A percentile compares a stretch with the other conserved stretches of the same genome.
Evolutionary conservation across 2,797 vertebrate species (phyloP).

Genomic region (Emys orbicularis): DNA sequence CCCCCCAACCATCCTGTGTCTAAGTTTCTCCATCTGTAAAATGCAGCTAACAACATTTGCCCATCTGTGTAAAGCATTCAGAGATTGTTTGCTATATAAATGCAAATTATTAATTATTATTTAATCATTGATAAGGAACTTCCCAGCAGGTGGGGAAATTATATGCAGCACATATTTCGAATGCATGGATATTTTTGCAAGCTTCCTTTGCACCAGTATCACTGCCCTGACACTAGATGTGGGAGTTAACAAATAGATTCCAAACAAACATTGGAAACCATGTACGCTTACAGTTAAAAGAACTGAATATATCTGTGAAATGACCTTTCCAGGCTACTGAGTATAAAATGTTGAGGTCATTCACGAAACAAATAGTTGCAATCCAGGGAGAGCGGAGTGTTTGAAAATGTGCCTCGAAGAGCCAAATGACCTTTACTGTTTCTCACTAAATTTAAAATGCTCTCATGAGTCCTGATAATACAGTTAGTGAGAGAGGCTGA

Average conservation of each 20-base stretch:
- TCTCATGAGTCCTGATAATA: slow-evolving; percentile 54
- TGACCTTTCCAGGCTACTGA: slow-evolving; percentile 73
- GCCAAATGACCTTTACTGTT: slow-evolving; percentile 75
- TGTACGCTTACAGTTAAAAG: slow-evolving; percentile 30
- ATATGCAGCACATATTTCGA: background rate
- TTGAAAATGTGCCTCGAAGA: slow-evolving; percentile 69
- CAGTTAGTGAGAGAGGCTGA: background rate
- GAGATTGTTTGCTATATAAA: background rate
- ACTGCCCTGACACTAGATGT: background rate
- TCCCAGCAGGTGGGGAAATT: background rate
- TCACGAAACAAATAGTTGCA: slow-evolving; percentile 64
- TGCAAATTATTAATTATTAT: background rate
- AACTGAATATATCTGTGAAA: slow-evolving; percentile 35
- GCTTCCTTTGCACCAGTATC: background rate
- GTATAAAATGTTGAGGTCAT: slow-evolving; percentile 56
- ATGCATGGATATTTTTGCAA: background rate
- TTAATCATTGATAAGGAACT: background rate
- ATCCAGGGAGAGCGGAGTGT: slow-evolving; percentile 58
- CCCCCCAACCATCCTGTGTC: background rate
- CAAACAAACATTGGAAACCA: slow-evolving; percentile 55
- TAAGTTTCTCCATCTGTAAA: fast-evolving
- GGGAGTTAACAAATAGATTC: slow-evolving; percentile 47
- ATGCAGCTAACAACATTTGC: fast-evolving
- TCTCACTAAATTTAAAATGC: slow-evolving; percentile 61
- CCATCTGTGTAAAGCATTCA: fast-evolving